Evolutionary conservation across 2,797 vertebrate genomes (phyloP), one percentile per base, ranked within the genome.

Genomic region (Semaprochilodus insignis): DNA sequence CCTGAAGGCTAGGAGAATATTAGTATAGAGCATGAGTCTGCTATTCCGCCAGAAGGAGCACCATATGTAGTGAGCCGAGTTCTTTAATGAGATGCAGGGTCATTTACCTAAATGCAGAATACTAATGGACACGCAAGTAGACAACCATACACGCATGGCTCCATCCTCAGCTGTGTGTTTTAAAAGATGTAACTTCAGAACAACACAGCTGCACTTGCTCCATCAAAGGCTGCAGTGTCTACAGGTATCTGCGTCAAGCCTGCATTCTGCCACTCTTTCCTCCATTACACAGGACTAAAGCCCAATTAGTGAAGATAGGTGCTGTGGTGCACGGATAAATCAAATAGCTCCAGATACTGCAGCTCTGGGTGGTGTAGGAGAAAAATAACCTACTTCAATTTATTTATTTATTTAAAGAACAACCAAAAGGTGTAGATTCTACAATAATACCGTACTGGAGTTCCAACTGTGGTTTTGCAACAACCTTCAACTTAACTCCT

Each of bases 1-100:
- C 36, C 66, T 79, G 77, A 57, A 79, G 66, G 48, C 72, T 81
- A 72, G 34, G 52, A 67, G 52, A 75, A 66, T 81, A 74, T 74
- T 31, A 55, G 34, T 70, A 70, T 59, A 57, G 19, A 48, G 54
- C 59, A 31, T 71, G 66, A 40, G 34, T 69, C 44, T 59, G 74
- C 57, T 59, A 40, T 57, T 75, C 48, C 23, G 40, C 54, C 66
- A 71, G 36, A 79, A 60, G 66, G 44, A 71, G 67, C 54, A 71
- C 10, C 77, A 71, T 60, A 71, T 79, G 77, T 60, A 79, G n/a
- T 79, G 66, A 70, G 55, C 19, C 60, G 17, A 27, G 54, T 44
- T 60, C 17, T 76, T 76, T 76, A 59, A 59, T 76, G 73, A 55
- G 40, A 34, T 34, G 44, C 31, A 76, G 74, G 23, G 48, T 60